Conservation (phyloP, 2,113 vertebrate genomes). For the Bubalus kerabau region DNA sequence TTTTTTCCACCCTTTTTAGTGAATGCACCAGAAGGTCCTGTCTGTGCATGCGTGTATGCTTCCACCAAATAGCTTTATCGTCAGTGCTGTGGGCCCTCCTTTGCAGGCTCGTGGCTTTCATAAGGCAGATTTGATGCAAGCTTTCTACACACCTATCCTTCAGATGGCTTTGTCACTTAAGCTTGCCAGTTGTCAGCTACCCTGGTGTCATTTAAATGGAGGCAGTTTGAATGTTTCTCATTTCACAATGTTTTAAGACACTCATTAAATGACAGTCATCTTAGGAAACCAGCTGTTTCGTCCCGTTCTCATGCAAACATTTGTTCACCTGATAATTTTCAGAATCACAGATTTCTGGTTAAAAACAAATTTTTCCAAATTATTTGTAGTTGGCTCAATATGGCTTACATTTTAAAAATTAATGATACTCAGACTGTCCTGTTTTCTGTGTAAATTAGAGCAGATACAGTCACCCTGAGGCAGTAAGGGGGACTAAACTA, state of each 20-base stretch:
- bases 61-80: constrained; percentile 46
- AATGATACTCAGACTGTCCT: neutral
- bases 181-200: constrained; percentile 47
- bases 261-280: neutral
- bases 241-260: constrained; percentile 41
- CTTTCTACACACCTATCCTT: constrained; percentile 35
- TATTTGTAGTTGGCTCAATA: neutral
- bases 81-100: neutral
- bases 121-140: neutral
- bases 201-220: constrained; percentile 36
- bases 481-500: constrained; percentile 32
- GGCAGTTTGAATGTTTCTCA: constrained; percentile 30
- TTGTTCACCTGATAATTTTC: constrained; percentile 17
- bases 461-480: constrained; percentile 27
- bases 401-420: neutral
- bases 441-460: constrained; percentile 40
- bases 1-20: constrained; percentile 55
- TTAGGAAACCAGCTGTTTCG: constrained; percentile 8
- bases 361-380: neutral
- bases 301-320: neutral
- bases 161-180: constrained; percentile 31
- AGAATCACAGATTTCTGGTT: constrained; percentile 14
- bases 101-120: neutral
- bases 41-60: neutral
- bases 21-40: constrained; percentile 32